Base-by-base conservation (phyloP, 2,113 vertebrate genomes). In the Callithrix jacchus region DNA sequence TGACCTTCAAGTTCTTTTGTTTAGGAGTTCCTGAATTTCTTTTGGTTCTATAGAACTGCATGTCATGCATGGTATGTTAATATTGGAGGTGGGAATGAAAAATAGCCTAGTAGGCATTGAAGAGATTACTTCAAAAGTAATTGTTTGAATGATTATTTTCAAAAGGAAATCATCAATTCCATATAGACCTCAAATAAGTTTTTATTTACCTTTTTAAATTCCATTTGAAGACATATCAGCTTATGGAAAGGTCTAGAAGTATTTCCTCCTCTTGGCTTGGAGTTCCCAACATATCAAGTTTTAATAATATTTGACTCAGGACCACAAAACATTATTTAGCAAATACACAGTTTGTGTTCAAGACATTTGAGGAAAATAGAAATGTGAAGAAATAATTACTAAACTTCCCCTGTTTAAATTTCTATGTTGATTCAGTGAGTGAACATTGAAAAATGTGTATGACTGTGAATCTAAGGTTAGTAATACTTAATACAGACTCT, bases 181-280 rank as follows among this genome's bases (percentile, higher is more conserved):
- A 37, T 47, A 2, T 90, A 87, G 66, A 93, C 77, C 40, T 58
- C 71, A 96, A 79, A 58, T 64, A 81, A 85, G 7, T 64, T 35
- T 85, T 56, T 81, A 80, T 70, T 42, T 42, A 42, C 40, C 14
- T 20, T 76, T 70, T 95, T 96, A 87, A 64, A 64, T 32, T 87
- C 54, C 64, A 83, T 70, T 68, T 54, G 40, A 86, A 95, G 68
- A 95, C 12, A n/a, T 68, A 85, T 13, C 49, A 92, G 47, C 21
- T 93, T 61, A 74, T 80, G 27, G 56, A 90, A 89, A 95, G 30
- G 77, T 93, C 68, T 68, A 92, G 66, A 95, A 95, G n/a, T 74
- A 73, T 95, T 95, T 96, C 30, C n/a, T 93, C 37, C 58, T 25
- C 21, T 47, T 88, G 42, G 18, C n/a, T 77, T 77, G 32, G 37